A percentile compares a stretch with the other conserved stretches of the same genome.
Conservation (phyloP, 2,113 vertebrate species). For the Neotragus moschatus region DNA sequence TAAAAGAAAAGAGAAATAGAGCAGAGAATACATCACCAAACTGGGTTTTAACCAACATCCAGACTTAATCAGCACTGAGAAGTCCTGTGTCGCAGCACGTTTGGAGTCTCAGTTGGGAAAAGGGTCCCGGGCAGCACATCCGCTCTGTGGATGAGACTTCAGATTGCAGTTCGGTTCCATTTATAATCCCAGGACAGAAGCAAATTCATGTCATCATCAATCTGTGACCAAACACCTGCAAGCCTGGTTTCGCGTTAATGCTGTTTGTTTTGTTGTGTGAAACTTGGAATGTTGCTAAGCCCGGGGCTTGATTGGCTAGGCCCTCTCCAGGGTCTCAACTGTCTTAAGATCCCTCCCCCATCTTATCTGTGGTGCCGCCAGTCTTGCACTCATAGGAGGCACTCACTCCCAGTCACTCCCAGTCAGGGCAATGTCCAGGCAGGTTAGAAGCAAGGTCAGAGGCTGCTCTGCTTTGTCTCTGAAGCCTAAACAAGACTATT, state of each 20-base stretch:
- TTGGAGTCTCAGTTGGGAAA: not conserved
- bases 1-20: not conserved
- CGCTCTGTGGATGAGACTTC: accelerated
- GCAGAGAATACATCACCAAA: not conserved
- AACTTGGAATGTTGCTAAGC: not conserved
- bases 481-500: not conserved
- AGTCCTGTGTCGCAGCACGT: not conserved
- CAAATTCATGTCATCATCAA: not conserved
- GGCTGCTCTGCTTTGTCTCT: not conserved
- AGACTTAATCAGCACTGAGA: not conserved
- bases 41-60: not conserved
- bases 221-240: not conserved
- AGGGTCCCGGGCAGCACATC: not conserved
- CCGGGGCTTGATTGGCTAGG: not conserved
- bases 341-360: not conserved
- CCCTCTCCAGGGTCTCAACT: not conserved
- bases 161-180: not conserved
- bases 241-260: not conserved
- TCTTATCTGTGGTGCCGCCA: not conserved
- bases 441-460: not conserved
- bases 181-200: not conserved
- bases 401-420: not conserved
- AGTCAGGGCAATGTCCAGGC: not conserved
- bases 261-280: not conserved
- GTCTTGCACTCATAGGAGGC: not conserved